A percentile compares a stretch with the other conserved stretches of the same genome.
Conservation (phyloP, 2,797 vertebrate species). For the Atherinosoma microstoma region DNA sequence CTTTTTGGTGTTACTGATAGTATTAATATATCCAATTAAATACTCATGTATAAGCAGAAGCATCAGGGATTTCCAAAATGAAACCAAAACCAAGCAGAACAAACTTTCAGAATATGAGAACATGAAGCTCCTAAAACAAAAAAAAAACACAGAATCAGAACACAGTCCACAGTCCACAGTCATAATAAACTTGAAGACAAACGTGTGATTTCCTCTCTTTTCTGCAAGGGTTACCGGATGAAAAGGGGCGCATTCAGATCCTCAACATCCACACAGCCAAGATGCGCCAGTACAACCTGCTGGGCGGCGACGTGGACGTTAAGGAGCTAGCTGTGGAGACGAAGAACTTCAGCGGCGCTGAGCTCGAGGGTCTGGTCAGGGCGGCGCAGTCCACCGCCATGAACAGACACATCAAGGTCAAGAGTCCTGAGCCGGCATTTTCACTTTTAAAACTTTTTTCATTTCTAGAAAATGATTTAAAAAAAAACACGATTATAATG, state of each 20-base stretch:
- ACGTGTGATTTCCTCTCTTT: accelerated
- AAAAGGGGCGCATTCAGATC: slow-evolving; percentile 93
- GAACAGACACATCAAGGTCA: slow-evolving; percentile 98
- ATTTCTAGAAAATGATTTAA: no score
- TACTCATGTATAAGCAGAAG: no score
- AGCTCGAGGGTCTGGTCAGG: slow-evolving; percentile 93
- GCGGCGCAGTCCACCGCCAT: slow-evolving; percentile 97
- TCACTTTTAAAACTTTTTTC: no score
- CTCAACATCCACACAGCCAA: slow-evolving; percentile 92
- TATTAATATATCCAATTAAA: no score
- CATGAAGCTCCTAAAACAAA: no score
- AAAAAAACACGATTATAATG: no score
- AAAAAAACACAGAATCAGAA: no score
- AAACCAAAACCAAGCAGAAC: no score
- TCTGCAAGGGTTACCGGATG: slow-evolving; percentile 90
- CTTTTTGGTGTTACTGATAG: no score
- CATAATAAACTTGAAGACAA: background rate
- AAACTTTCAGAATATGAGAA: no score
- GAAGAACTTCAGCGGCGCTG: slow-evolving; percentile 96
- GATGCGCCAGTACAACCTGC: slow-evolving; percentile 90
- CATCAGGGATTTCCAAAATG: no score
- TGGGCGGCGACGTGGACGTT: slow-evolving; percentile 87
- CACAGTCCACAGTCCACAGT: no score
- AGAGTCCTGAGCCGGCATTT: background rate
- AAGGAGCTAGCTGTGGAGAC: slow-evolving; percentile 90